A percentile compares a stretch with the other conserved stretches of the same genome.
phyloP scores from a whole-genome alignment of 2,113 vertebrate species.

The Dipodomys merriami region DNA sequence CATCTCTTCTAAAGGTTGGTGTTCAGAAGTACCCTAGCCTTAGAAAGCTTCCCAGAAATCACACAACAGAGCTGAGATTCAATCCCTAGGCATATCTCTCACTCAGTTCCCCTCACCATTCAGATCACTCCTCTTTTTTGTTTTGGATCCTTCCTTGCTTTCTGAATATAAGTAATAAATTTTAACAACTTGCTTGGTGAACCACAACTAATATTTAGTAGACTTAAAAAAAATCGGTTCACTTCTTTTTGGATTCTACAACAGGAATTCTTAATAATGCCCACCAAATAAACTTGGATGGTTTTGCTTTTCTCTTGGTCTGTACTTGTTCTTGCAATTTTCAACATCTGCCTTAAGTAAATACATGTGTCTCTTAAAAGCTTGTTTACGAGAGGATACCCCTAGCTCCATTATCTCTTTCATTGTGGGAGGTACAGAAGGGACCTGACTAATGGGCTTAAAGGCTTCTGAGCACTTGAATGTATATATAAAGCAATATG shows the following conservation, averaged over 20 bases:
- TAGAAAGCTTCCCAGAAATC: background rate
- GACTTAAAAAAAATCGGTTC: background rate
- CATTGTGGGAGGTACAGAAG: background rate
- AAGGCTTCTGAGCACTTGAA: background rate
- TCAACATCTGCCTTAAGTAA: background rate
- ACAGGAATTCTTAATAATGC: background rate
- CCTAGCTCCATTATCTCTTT: background rate
- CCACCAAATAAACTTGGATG: background rate
- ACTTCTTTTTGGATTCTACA: background rate
- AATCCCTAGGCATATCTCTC: background rate
- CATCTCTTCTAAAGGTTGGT: background rate
- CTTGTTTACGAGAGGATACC: background rate
- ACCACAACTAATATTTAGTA: background rate
- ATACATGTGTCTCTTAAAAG: background rate
- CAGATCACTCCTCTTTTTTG: background rate
- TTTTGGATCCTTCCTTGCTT: background rate
- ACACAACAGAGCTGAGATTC: too few relatives aligned
- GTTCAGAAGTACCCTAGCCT: background rate
- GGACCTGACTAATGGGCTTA: background rate
- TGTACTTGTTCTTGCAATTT: background rate
- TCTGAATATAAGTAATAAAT: background rate
- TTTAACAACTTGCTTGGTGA: background rate
- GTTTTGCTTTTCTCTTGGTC: background rate
- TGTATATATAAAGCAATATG: background rate
- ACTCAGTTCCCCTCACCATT: background rate